These are phyloP conservation scores for Euwallacea similis DNA, from an alignment of 1,140 invertebrate genomes.

Conservation along the genomic window DNA sequence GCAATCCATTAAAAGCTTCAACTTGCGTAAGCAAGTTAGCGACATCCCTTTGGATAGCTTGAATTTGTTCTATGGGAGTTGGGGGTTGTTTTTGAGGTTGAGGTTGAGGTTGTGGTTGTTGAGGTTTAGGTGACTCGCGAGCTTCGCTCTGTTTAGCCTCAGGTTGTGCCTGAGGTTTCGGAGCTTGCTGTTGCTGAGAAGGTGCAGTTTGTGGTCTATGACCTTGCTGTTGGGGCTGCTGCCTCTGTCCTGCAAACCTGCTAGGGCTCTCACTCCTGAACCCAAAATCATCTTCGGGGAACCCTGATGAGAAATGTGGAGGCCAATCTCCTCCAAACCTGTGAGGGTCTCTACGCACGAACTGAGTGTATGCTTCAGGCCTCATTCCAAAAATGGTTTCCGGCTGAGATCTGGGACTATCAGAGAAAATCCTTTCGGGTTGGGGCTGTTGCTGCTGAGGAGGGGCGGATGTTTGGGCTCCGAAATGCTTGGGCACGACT, in stretches of 20 bases:
- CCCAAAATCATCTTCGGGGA: constrained; percentile 33
- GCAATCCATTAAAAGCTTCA: constrained; percentile 72
- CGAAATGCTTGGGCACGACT: constrained; percentile 62
- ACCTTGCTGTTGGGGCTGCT: constrained; percentile 38
- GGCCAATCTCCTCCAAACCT: constrained; percentile 22
- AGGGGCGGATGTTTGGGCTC: constrained; percentile 13
- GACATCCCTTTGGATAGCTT: constrained; percentile 78
- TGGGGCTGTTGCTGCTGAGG: constrained; percentile 42
- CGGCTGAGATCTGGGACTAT: constrained; percentile 36
- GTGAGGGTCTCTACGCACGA: constrained; percentile 37
- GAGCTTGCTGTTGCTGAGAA: constrained; percentile 49
- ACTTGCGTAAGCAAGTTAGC: constrained; percentile 76
- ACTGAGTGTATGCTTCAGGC: constrained; percentile 45
- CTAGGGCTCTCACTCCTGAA: constrained; percentile 30
- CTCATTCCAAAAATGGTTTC: constrained; percentile 47
- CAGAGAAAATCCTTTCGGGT: constrained; percentile 35
- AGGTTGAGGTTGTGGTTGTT: constrained; percentile 48
- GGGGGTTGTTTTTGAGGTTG: constrained; percentile 58
- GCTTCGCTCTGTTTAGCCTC: constrained; percentile 44
- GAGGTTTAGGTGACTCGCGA: constrained; percentile 46
- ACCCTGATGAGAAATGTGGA: constrained; percentile 26
- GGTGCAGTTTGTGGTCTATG: constrained; percentile 41
- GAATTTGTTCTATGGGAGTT: constrained; percentile 76
- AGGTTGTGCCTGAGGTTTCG: constrained; percentile 47
- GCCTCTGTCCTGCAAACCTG: constrained; percentile 40